Base-by-base conservation (phyloP, 2,113 vertebrate genomes). In the Equus quagga region DNA sequence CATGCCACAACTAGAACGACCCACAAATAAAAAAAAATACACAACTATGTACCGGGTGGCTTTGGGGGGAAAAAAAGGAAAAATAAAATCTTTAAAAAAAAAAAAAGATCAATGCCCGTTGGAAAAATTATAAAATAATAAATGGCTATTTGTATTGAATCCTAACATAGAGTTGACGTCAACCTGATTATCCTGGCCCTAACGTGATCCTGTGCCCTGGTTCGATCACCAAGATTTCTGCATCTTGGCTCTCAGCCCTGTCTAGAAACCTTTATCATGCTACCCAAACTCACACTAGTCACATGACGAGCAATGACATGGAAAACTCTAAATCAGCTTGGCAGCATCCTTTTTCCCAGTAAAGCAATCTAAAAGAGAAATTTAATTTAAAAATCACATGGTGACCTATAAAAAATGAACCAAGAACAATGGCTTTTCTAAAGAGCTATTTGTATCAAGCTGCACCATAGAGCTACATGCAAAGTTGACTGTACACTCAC, bases 331-430 rank as follows among this genome's bases (percentile, higher is more conserved):
- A 87, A 67, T 82, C 62, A 82, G 69, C 15, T 92, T 92, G n/a
- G 31, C 15, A 73, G 56, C 23, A 73, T 90, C 31, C 56, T 90
- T 24, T 96, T 83, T 83, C 58, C 58, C 23, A 90, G 54, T 46
- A 80, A 90, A 79, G 24, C 12, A 93, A 87, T 75, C 44, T 75
- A 60, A 0, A 91, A 90, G 44, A 83, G 11, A 76, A 75, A 58
- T 73, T 96, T 85, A 70, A 86, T 67, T 95, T 91, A 78, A 93
- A 90, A 96, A 75, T 96, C 60, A 96, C 46, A 82, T 46, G 31
- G 56, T 62, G n/a, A 60, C 49, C 51, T 92, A 87, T 49, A 86
- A 67, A 96, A 94, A 75, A 81, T 58, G 31, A 93, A 93, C 23
- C 76, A 94, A 93, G 31, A 94, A 94, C 62, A 75, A 33, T 62